Conservation (phyloP, 2,888 invertebrate genomes). For the Griposia aprilina region DNA sequence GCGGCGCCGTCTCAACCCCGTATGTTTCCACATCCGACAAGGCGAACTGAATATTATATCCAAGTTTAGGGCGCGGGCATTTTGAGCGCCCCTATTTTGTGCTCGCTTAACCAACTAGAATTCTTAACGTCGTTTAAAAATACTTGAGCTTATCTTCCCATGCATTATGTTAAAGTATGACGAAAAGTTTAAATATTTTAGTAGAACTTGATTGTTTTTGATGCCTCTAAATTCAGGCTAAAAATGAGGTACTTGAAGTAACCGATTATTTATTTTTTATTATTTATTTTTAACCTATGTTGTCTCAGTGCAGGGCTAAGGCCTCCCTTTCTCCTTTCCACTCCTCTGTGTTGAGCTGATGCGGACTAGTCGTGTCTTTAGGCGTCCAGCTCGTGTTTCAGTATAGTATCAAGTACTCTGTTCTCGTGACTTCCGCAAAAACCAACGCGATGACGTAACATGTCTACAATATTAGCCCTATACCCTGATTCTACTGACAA, state of each 20-base stretch:
- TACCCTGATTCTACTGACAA: conserved; percentile 1
- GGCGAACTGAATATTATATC: conserved; percentile 41
- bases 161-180: not conserved
- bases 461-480: not conserved
- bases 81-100: conserved; percentile 25
- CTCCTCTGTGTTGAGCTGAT: too few species aligned
- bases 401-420: too few species aligned
- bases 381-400: too few species aligned
- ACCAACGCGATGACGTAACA: not conserved
- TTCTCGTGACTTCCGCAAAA: not conserved
- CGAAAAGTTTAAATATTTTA: not conserved
- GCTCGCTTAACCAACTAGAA: conserved; percentile 26
- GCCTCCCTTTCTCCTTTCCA: too few species aligned
- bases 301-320: too few species aligned
- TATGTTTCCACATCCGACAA: conserved; percentile 40
- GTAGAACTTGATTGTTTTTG: not conserved
- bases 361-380: too few species aligned
- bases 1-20: not conserved
- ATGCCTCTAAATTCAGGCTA: not conserved
- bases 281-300: too few species aligned
- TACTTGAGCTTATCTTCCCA: not conserved
- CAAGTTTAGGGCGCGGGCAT: conserved; percentile 37
- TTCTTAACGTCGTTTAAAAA: conserved; percentile 29
- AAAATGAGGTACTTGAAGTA: not conserved
- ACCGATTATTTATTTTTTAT: too few species aligned